Evolutionary conservation across 2,888 invertebrate genomes (phyloP), one percentile per base, ranked within the genome.

Genomic region (Diogma glabrata): DNA sequence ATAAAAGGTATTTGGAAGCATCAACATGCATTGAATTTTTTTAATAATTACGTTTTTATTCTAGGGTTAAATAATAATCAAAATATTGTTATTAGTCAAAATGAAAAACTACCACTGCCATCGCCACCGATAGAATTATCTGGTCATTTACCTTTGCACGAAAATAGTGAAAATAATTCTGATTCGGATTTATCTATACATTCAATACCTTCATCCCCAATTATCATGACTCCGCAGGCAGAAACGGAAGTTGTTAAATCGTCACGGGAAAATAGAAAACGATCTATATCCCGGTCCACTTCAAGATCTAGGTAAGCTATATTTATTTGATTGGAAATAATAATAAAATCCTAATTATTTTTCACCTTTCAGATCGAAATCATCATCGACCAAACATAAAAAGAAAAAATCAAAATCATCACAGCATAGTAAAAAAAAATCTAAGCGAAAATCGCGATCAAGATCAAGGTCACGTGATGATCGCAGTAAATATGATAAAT

Each of bases 1-100:
- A 70, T 70, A n/a, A 69, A 69, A 61, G 64, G 70, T 69, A 58
- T n/a, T n/a, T n/a, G n/a, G n/a, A n/a, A n/a, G n/a, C n/a, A 51
- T 47, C 52, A 19, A 19, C 24, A 17, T 36, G 17, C 16, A 50
- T 45, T 40, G 36, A 14, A 19, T 49, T 28, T 46, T 47, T 16
- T 40, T 22, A 26, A 9, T 14, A 54, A 55, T 53, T 22, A 51
- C 52, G 40, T 50, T 54, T 17, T 46, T 23, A 46, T 14, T 17
- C 28, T 19, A 19, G 24, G 9, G 14, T 46, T 24, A n/a, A n/a
- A 12, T 47, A 9, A 47, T 10, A 17, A 8, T 14, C 17, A 10
- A 14, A 38, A 12, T 49, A 38, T 17, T 40, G 10, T 16, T 40
- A 40, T 8, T 10, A 16, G 7, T 16, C 10, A 5, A 47, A 17